Base-by-base conservation (phyloP, 2,797 vertebrate genomes). In the Coregonus ussuriensis region DNA sequence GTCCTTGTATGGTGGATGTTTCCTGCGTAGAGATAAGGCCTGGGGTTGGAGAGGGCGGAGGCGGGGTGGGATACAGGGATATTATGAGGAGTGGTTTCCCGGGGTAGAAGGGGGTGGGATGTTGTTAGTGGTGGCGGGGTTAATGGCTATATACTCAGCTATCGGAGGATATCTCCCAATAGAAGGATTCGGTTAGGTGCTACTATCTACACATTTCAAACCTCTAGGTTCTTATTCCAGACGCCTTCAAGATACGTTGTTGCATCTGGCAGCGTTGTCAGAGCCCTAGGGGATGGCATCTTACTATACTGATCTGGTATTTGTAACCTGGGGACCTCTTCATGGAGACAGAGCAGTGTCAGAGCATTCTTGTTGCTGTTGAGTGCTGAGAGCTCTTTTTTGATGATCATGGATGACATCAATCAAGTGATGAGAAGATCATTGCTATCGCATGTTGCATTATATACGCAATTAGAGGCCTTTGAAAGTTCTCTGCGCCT, bases 1-100 rank as follows among this genome's bases (percentile, higher is more conserved):
- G 74, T 91, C 92, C 92, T 91, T 93, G 71, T 93, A 91, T 85
- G 91, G 93, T 4, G 75, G 83, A 62, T 33, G 76, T 84, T 90
- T 92, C 90, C 91, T 59, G 56, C n/a, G n/a, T 0, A 6, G n/a
- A 18, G 16, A 52, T 52, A 52, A 52, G 18, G 14, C n/a, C 56
- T 91, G 86, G 68, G 71, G 70, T 80, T 84, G 74, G 71, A 63
- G 1, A 62, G 41, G 47, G 65, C 6, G 62, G 29, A 25, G 4
- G 16, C 6, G 71, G 74, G 53, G 70, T 65, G 52, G 25, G 71
- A 71, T 33, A 51, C 21, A 35, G n/a, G 21, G 37, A 51, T 71
- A 14, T 63, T 69, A 41, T 41, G n/a, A 13, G 15, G 74, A 74
- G 25, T 37, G 62, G 77, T 73, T 74, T 71, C 76, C 53, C 51